These are phyloP conservation scores for Thaumatotibia leucotreta DNA, from an alignment of 1,140 invertebrate genomes.

Conservation along the genomic window DNA sequence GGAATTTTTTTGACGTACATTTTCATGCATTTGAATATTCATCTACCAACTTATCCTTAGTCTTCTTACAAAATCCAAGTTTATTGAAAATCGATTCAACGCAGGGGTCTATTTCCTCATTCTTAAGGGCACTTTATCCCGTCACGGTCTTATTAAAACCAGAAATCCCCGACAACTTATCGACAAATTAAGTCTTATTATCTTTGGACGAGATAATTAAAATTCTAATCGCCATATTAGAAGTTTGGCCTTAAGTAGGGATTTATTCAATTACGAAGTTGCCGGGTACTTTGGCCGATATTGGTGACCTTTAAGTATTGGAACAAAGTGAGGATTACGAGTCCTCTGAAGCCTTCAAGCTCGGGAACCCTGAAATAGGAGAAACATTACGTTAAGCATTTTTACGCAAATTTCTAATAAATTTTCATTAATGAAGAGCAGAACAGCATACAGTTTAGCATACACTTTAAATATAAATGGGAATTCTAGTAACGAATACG, in stretches of 20 bases:
- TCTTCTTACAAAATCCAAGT: neutral
- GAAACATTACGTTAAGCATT: no score
- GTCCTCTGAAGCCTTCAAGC: no score
- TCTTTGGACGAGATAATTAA: slow-evolving; percentile 1
- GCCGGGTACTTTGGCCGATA: neutral
- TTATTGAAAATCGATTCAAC: neutral
- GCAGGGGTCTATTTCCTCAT: neutral
- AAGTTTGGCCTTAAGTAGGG: neutral
- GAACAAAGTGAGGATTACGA: no score
- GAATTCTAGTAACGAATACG: no score
- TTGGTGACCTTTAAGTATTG: neutral
- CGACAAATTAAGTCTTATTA: slow-evolving; percentile 5
- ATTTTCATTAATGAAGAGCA: no score
- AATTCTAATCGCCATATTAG: neutral
- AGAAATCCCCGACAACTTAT: neutral
- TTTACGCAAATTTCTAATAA: no score
- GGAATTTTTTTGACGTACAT: no score
- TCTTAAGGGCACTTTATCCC: neutral
- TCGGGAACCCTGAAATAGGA: no score
- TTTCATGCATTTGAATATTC: no score
- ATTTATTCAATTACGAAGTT: neutral
- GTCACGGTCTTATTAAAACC: neutral
- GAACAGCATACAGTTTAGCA: no score
- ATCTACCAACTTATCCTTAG: neutral
- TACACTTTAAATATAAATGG: no score